These are phyloP conservation scores for Drosophila helvetica DNA, from an alignment of 2,888 invertebrate genomes.

Conservation along the genomic window DNA sequence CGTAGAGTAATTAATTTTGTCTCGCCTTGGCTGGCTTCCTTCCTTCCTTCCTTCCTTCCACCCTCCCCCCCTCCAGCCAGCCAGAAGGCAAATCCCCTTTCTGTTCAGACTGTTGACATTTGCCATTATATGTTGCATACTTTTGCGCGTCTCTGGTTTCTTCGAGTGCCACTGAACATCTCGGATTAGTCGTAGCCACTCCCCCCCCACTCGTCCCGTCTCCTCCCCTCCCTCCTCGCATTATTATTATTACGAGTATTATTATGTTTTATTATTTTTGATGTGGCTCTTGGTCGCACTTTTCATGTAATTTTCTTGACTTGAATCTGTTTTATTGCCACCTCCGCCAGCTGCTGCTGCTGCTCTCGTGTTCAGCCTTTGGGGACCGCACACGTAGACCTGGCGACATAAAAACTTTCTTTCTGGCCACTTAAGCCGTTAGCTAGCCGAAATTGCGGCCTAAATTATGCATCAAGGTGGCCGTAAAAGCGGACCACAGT, in stretches of 20 bases:
- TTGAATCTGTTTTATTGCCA: conserved; percentile 76
- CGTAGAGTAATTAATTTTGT: conserved; percentile 83
- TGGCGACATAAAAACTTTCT: conserved; percentile 62
- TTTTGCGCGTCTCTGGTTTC: conserved; percentile 53
- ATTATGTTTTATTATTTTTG: conserved; percentile 67
- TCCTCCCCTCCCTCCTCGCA: conserved; percentile 10
- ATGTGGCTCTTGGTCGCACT: conserved; percentile 47
- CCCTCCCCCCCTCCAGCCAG: conserved; percentile 5
- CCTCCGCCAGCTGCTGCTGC: conserved; percentile 7
- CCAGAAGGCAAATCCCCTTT: conserved; percentile 1
- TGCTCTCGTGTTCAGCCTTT: conserved; percentile 5
- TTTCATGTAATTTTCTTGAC: conserved; percentile 58
- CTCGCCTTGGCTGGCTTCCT: conserved; percentile 67
- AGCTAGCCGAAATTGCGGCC: conserved; percentile 50
- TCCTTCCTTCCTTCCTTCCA: neutral
- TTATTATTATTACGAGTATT: conserved; percentile 53
- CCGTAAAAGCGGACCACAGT: conserved; percentile 56
- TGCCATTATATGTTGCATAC: conserved; percentile 74
- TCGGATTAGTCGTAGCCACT: conserved; percentile 44
- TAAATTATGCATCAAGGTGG: conserved; percentile 70
- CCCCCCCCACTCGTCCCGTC: too few relatives aligned
- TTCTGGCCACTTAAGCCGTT: conserved; percentile 68
- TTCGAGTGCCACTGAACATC: conserved; percentile 56
- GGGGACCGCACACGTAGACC: conserved; percentile 49
- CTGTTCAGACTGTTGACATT: conserved; percentile 75